Evolutionary conservation across 2,113 vertebrate genomes (phyloP).

Genomic region (Psilopsiagon aymara): DNA sequence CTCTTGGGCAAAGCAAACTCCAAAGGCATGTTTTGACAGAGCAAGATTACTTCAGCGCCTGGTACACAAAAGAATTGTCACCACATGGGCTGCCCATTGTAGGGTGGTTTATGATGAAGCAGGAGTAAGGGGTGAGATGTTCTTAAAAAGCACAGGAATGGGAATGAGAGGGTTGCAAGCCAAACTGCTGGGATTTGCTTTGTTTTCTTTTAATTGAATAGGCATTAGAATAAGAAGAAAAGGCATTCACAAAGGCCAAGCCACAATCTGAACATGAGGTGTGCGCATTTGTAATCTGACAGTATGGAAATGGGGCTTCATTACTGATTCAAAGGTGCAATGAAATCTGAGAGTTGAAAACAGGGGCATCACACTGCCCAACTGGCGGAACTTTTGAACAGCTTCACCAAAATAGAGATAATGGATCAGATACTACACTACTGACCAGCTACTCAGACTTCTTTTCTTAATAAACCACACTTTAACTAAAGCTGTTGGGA

Average conservation of each 20-base stretch:
- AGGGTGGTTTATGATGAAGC: neutral
- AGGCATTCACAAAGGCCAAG: neutral
- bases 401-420: neutral
- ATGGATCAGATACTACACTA: neutral
- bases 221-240: neutral
- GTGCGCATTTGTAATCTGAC: neutral
- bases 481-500: neutral
- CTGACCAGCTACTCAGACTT: neutral
- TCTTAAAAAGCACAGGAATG: neutral
- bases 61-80: neutral
- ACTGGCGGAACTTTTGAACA: neutral
- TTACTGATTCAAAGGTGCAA: neutral
- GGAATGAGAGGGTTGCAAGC: neutral
- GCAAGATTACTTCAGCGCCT: neutral
- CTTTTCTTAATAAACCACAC: neutral
- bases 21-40: neutral
- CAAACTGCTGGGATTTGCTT: neutral
- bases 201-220: neutral
- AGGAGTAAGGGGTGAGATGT: neutral
- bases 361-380: neutral
- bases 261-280: neutral
- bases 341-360: neutral
- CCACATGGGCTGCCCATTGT: neutral
- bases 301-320: neutral
- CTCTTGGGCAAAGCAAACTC: neutral